Base-by-base conservation (phyloP, 2,113 vertebrate species). In the Actenoides hombroni region DNA sequence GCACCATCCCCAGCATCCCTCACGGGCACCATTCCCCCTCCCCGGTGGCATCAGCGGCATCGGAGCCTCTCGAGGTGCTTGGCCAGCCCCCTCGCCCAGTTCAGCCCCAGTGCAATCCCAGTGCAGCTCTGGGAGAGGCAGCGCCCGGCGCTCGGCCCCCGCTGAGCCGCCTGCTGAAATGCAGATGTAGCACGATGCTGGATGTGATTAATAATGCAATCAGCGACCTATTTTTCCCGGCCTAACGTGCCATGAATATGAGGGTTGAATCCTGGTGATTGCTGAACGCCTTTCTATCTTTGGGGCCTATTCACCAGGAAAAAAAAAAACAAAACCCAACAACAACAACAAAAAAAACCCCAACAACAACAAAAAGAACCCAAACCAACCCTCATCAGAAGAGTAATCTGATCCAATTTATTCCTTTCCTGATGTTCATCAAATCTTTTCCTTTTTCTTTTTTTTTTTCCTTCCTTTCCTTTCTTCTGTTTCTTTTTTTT, bases 201-300 rank as follows among this genome's bases (percentile, higher is more conserved):
- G 86, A 70, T 91, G 88, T 95, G 94, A 96, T 97, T 96, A 97
- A 97, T 97, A 97, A 97, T 97, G 96, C 96, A 97, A 96, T 96
- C 96, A 96, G 93, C 94, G 95, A 97, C 95, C 96, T 97, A 96
- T 96, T 97, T 97, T 97, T 95, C 95, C 96, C 7, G 9, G 88
- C n/a, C 86, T 94, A 95, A 95, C 81, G 83, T 94, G 95, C 89
- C 17, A 5, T 95, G 96, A 95, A 95, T 95, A 35, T 71, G 92
- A 96, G 96, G 92, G 94, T 93, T 96, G 92, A 95, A 95, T 95
- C 94, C 94, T 95, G 94, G 91, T 97, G 96, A 95, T 95, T 97
- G 96, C 96, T 95, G 23, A 94, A 91, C 31, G 93, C 84, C 81
- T 94, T 96, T 86, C 96, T 97, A 95, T 95, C 96, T 96, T 97